These are phyloP conservation scores for Drosophila sordidapex DNA, from an alignment of 2,888 invertebrate species.

Conservation along the genomic window DNA sequence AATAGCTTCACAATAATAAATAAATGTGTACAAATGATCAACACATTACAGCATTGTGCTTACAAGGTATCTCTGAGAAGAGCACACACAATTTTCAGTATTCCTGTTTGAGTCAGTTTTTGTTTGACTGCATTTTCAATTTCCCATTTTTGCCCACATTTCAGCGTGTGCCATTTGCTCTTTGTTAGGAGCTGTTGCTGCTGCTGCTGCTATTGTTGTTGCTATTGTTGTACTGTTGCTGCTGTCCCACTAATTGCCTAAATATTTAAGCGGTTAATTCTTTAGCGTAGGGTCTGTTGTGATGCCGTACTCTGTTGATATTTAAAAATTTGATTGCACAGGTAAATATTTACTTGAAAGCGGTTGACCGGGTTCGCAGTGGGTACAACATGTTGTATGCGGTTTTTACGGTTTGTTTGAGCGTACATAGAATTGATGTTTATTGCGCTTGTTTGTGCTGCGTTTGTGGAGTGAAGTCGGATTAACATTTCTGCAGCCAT, in stretches of 20 bases:
- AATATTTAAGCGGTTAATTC: conserved; percentile 75
- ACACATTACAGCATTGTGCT: background rate
- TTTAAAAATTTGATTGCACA: conserved; percentile 75
- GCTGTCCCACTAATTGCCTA: conserved; percentile 70
- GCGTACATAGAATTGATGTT: conserved; percentile 43
- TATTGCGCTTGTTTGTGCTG: conserved; percentile 45
- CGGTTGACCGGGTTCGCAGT: background rate
- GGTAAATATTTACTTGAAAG: conserved; percentile 65
- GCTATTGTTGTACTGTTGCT: background rate
- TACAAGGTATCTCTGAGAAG: background rate
- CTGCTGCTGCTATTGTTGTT: conserved; percentile 12
- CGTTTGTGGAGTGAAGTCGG: conserved; percentile 41
- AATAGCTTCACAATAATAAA: too few species aligned
- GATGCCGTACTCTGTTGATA: conserved; percentile 44
- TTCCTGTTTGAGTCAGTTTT: background rate
- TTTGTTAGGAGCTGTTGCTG: conserved; percentile 24
- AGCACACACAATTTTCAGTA: background rate
- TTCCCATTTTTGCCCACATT: conserved; percentile 26
- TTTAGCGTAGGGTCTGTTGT: conserved; percentile 30
- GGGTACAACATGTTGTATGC: conserved; percentile 54
- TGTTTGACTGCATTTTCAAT: conserved; percentile 24
- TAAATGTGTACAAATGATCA: too few species aligned
- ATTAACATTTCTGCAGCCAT: conserved; percentile 61
- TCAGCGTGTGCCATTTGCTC: conserved; percentile 27
- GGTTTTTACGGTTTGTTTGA: conserved; percentile 76